Evolutionary conservation across 2,113 vertebrate species (phyloP).

Genomic region (Aspidoscelis tigris): DNA sequence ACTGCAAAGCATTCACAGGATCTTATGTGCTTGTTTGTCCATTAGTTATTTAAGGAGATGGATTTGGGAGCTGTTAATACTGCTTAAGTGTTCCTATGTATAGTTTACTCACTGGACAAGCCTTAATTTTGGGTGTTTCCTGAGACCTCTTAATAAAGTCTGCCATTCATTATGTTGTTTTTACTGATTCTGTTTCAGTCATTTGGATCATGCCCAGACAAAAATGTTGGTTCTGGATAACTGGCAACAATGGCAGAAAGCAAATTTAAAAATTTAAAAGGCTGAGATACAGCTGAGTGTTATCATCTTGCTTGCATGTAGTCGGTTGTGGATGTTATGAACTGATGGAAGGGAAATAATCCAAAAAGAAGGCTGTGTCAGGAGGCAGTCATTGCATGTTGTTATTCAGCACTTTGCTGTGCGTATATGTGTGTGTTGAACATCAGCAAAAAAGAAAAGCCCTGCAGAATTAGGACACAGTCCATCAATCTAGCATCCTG

Average conservation of each 20-base stretch:
- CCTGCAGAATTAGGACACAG: too few species aligned
- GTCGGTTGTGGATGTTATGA: not conserved
- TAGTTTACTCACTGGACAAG: not conserved
- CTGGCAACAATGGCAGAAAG: not conserved
- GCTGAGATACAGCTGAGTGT: not conserved
- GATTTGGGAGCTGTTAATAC: not conserved
- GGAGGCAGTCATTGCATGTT: too few species aligned
- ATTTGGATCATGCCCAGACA: too few species aligned
- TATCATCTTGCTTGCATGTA: not conserved
- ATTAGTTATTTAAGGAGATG: not conserved
- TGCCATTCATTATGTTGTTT: not conserved
- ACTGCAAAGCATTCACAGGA: not conserved
- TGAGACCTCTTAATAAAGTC: too few species aligned
- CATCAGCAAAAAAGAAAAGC: too few species aligned
- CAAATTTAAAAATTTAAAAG: not conserved
- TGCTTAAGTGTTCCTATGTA: not conserved
- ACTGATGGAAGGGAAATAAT: not conserved
- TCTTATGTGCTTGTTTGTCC: not conserved
- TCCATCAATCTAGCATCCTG: too few species aligned
- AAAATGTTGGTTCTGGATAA: too few species aligned
- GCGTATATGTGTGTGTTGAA: too few species aligned
- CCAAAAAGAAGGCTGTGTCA: not conserved
- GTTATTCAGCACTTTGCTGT: too few species aligned
- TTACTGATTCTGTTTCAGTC: not conserved
- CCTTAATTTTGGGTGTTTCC: not conserved